Base-by-base conservation (phyloP, 2,797 vertebrate species). In the Onychomys torridus region DNA sequence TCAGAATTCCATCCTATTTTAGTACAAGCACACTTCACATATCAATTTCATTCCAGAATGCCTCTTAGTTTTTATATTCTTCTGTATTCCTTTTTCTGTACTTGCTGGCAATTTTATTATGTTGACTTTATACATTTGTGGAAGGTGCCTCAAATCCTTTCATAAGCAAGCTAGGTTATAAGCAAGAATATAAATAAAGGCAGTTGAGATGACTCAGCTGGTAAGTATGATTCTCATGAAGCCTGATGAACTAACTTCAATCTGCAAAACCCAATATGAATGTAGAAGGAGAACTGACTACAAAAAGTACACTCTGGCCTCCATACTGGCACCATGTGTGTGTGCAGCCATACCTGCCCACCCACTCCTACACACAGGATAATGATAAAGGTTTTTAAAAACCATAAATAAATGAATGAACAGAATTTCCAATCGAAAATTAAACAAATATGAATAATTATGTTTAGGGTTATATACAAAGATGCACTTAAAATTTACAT, bases 351-450 rank as follows among this genome's bases (percentile, higher is more conserved):
- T 29, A 43, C 13, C 57, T 59, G 43, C 57, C 37, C 27, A 63
- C 9, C 25, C 8, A 19, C 27, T 2, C 37, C 23, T 16, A 40
- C 9, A 57, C 57, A 63, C 8, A 17, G 61, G 27, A 40, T 40
- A 43, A 83, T 11, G 17, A 82, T 2, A 83, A 43, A 83, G 27
- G 37, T 32, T 43, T 55, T n/a, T 63, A 16, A 59, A 91, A 25
- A 93, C 49, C n/a, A 78, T 85, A 82, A 92, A 23, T 76, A 32
- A 96, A 65, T n/a, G 49, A 90, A 79, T 85, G 63, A 65, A n/a
- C 57, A 87, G 6, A 2, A 55, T 93, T 91, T 91, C 61, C 61
- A 91, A 32, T 81, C 61, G n/a, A 82, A 52, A 93, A 86, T 57
- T 79, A 23, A 97, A 87, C 73, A 82, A 90, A 49, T 93, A 27